These are phyloP conservation scores for Dryoscopus gambensis DNA, from an alignment of 2,113 vertebrate species.

Conservation along the genomic window DNA sequence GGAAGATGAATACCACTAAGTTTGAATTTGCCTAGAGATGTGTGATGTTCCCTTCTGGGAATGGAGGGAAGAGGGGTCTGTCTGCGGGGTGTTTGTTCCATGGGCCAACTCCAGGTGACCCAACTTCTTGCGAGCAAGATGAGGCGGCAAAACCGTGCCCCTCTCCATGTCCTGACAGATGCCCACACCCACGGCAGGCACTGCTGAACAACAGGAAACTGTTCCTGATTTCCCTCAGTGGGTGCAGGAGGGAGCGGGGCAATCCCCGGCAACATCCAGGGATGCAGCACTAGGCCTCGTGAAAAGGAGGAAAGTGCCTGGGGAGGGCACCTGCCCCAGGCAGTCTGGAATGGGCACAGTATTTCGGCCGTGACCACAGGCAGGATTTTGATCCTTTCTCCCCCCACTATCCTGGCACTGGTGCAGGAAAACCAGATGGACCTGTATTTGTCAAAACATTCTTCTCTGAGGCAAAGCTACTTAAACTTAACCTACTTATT, in stretches of 20 bases:
- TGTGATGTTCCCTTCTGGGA: background rate
- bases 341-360: background rate
- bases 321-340: background rate
- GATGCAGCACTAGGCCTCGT: background rate
- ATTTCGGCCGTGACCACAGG: background rate
- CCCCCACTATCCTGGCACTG: background rate
- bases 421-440: background rate
- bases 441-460: background rate
- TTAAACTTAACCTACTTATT: background rate
- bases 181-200: accelerated
- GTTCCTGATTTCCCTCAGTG: background rate
- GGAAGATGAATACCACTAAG: background rate
- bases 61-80: background rate
- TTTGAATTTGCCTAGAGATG: background rate
- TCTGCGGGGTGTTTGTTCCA: accelerated
- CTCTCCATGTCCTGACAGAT: background rate
- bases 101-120: background rate
- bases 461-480: background rate
- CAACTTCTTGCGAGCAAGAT: background rate
- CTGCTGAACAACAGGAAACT: background rate
- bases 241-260: background rate
- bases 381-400: background rate
- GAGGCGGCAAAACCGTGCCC: accelerated
- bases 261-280: background rate
- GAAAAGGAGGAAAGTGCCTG: background rate